A percentile compares a stretch with the other conserved stretches of the same genome.
Evolutionary conservation across 2,888 invertebrate genomes (phyloP).

Genomic region (Mythimna albipuncta): DNA sequence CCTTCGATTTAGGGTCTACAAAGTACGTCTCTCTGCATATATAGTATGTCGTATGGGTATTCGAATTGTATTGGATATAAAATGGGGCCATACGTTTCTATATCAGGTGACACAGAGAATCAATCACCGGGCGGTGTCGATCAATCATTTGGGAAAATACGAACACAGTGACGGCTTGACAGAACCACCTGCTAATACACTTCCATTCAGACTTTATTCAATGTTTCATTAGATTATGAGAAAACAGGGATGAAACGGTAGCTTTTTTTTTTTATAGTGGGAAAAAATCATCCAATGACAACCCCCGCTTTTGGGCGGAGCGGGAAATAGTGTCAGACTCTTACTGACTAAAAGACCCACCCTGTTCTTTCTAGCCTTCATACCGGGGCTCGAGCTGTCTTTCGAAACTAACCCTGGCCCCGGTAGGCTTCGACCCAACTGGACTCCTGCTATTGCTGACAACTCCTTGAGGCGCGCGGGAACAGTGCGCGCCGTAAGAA

Average conservation of each 20-base stretch:
- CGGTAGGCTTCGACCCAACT: no score
- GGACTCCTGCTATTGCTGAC: no score
- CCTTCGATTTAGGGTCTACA: neutral
- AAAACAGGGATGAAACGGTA: slow-evolving; percentile 28
- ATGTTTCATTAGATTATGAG: slow-evolving; percentile 50
- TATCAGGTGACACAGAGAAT: slow-evolving; percentile 71
- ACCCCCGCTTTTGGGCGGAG: no score
- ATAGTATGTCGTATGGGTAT: slow-evolving; percentile 31
- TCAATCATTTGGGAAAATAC: slow-evolving; percentile 73
- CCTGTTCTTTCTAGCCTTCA: no score
- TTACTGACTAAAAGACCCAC: no score
- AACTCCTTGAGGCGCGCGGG: no score
- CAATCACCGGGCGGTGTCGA: slow-evolving; percentile 66
- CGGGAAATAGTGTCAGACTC: no score
- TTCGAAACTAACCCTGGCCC: no score
- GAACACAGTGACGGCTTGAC: slow-evolving; percentile 50
- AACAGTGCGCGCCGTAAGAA: no score
- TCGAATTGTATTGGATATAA: slow-evolving; percentile 62
- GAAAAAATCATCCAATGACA: no score
- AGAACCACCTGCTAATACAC: slow-evolving; percentile 41
- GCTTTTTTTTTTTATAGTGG: no score
- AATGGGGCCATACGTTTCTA: slow-evolving; percentile 68
- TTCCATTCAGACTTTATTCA: slow-evolving; percentile 35
- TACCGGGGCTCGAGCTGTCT: no score
- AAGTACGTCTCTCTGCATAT: neutral